Evolutionary conservation across 2,888 invertebrate species (phyloP), one percentile per base, ranked within the genome.

Genomic region (Papilio elwesi): DNA sequence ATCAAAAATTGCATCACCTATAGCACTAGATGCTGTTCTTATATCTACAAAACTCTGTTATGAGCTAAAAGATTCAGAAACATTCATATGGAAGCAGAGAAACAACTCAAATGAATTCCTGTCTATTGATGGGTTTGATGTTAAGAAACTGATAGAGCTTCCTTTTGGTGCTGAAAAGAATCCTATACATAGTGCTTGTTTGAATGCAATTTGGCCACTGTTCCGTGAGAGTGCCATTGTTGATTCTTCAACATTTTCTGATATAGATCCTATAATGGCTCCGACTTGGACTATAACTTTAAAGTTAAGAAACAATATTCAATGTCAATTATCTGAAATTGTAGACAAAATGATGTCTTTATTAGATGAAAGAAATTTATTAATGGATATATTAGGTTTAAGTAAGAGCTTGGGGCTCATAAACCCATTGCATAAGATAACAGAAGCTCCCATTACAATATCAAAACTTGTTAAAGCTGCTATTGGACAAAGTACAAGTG

Each of bases 91-190:
- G 96, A 95, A 93, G 72, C 95, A 95, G 82, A 94, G 83, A 68
- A 86, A 85, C 69, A 81, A 86, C 65, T 85, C 89, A 36, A 93
- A 92, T 88, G 93, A 93, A 76, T 93, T 92, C 80, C 82, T 93
- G 72, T 93, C 93, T 52, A 90, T 93, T 79, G 93, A 93, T 76
- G 92, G 91, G 6, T 92, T 91, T 87, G 92, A 93, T 88, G 91
- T 93, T 1, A 90, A 89, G 71, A 92, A 92, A 77, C 79, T 92
- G 16, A 87, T 87, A 71, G 91, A 91, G 77, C 92, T 98, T 71
- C 98, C 98, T 0, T 98, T 98, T 92, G 98, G 98, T 52, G 96
- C 97, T 47, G 95, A 96, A 49, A 96, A 95, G 68, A 97, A 98
- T 90, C 98, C 98, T 0, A 94, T 97, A 77, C 96, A 96, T 69